Evolutionary conservation across 2,797 vertebrate genomes (phyloP).

Genomic region (Myotis findleyi): DNA sequence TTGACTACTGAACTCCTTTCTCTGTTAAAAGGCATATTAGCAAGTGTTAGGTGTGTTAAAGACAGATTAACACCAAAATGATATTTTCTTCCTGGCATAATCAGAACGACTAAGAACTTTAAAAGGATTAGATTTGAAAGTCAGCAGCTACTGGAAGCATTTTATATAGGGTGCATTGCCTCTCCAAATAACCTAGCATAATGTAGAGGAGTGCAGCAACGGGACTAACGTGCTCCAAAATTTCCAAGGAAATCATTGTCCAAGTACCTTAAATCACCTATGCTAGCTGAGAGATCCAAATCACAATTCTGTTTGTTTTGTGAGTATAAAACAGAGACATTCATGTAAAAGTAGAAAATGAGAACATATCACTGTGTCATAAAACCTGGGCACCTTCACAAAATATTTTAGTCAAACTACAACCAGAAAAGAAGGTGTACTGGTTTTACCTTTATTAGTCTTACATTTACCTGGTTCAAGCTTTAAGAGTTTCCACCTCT

Average conservation of each 20-base stretch:
- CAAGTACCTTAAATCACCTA: neutral
- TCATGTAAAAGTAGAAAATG: neutral
- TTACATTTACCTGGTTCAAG: neutral
- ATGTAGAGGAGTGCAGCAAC: neutral
- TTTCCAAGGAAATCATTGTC: neutral
- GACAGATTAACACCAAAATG: neutral
- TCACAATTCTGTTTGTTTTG: slow-evolving; percentile 3
- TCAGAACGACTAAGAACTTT: neutral
- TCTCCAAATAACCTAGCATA: neutral
- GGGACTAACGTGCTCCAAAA: neutral
- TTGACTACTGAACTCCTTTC: neutral
- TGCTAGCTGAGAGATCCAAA: neutral
- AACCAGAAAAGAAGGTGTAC: neutral
- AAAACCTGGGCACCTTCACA: neutral
- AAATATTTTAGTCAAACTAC: slow-evolving; percentile 7
- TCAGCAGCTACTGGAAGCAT: neutral
- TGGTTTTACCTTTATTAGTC: neutral
- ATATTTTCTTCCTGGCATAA: slow-evolving; percentile 43
- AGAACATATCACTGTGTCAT: neutral
- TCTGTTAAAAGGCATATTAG: slow-evolving; percentile 5
- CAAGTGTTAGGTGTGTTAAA: neutral
- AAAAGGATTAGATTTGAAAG: neutral
- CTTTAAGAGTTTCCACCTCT: neutral
- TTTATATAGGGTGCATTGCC: neutral
- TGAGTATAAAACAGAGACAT: neutral